Conservation (phyloP, 2,797 vertebrate species). For the Onychomys leucogaster region DNA sequence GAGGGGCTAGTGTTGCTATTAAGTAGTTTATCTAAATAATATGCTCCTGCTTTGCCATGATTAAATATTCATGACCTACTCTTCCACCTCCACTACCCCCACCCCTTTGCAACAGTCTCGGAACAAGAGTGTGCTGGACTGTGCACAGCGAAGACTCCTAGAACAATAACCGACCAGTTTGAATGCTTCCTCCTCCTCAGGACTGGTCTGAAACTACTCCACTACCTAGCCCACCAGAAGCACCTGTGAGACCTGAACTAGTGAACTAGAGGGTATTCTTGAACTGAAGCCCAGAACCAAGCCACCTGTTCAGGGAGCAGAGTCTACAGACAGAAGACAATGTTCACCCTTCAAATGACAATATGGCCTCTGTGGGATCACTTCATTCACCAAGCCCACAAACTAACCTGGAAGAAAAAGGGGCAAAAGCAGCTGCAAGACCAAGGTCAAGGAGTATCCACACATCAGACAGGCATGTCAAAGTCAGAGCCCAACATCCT, state of each 20-base stretch:
- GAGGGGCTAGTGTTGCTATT: neutral
- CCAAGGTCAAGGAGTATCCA: neutral
- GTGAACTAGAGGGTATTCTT: neutral
- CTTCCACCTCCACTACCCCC: neutral
- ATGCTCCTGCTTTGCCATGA: slow-evolving; percentile 29
- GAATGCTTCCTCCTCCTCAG: neutral
- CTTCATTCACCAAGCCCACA: neutral
- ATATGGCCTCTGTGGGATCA: neutral
- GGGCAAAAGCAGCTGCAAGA: fast-evolving
- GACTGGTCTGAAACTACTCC: neutral
- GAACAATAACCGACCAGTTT: neutral
- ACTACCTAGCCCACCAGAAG: neutral
- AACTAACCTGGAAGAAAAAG: neutral
- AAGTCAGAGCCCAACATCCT: neutral
- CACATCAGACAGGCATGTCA: neutral
- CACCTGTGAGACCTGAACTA: neutral
- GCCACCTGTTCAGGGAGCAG: neutral
- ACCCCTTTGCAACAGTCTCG: neutral
- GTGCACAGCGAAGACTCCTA: neutral
- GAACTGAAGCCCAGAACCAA: neutral
- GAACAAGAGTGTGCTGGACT: neutral
- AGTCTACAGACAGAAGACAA: neutral
- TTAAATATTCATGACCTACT: slow-evolving; percentile 63
- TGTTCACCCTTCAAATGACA: too few species aligned
- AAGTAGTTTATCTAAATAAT: slow-evolving; percentile 74